Percentiles rank a stretch among this genome's conserved stretches.
Conservation (phyloP, 2,797 vertebrate species). For the Oreochromis mossambicus region DNA sequence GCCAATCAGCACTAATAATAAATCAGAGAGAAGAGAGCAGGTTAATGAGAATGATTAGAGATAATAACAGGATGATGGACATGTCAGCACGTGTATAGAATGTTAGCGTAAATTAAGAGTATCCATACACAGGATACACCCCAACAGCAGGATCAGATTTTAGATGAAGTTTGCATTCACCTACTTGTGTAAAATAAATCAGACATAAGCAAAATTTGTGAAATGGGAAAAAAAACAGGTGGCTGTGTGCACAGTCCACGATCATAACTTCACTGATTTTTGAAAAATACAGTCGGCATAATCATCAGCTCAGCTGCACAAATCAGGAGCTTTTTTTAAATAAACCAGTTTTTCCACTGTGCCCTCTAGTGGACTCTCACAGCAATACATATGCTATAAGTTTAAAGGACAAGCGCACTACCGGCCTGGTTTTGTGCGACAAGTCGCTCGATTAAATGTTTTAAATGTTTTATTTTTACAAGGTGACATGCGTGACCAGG, state of each 20-base stretch:
- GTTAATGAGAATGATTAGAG: neutral
- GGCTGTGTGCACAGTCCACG: neutral
- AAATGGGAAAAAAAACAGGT: neutral
- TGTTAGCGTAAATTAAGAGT: neutral
- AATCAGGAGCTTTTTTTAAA: neutral
- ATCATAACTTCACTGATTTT: neutral
- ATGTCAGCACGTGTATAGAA: neutral
- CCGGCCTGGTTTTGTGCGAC: neutral
- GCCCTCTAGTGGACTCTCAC: neutral
- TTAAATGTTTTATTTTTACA: constrained; percentile 41
- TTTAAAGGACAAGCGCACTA: neutral
- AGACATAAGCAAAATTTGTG: neutral
- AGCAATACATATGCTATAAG: neutral
- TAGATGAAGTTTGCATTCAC: neutral
- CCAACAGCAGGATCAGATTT: neutral
- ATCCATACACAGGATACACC: neutral
- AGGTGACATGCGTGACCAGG: neutral
- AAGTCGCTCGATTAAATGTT: neutral
- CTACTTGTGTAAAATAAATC: neutral
- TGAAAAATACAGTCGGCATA: neutral
- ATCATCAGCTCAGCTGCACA: neutral
- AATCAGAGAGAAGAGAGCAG: neutral
- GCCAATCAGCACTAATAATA: neutral
- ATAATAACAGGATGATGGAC: neutral
- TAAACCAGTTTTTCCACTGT: neutral